These are phyloP conservation scores for Chloroceryle aenea DNA, from an alignment of 2,113 vertebrate species.

Conservation along the genomic window DNA sequence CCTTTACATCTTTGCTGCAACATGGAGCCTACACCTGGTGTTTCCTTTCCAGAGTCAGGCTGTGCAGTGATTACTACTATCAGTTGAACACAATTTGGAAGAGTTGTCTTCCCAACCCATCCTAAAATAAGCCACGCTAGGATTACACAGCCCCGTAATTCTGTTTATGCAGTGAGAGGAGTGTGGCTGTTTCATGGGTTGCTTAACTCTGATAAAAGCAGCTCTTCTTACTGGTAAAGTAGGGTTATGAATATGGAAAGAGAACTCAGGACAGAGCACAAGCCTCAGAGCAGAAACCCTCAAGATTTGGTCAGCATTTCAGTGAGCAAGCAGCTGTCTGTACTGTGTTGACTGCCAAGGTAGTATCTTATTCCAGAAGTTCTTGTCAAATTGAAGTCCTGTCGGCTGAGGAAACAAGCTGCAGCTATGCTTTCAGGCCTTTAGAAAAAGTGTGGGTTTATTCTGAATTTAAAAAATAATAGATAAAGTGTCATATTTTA, in stretches of 20 bases:
- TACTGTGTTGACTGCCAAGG: not conserved
- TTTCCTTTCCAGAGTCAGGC: not conserved
- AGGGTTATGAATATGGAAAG: not conserved
- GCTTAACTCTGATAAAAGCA: not conserved
- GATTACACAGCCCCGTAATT: not conserved
- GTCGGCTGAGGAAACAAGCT: not conserved
- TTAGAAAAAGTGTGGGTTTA: not conserved
- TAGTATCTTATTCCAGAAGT: not conserved
- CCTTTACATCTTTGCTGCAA: not conserved
- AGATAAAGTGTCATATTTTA: not conserved
- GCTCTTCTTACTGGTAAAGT: not conserved
- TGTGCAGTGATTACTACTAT: not conserved
- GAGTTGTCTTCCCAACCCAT: not conserved
- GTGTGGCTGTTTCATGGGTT: not conserved
- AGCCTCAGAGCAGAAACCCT: not conserved
- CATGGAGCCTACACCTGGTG: not conserved
- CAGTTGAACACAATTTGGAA: not conserved
- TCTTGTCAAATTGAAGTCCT: not conserved
- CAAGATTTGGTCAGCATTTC: not conserved
- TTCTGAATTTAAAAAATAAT: not conserved
- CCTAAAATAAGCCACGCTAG: not conserved
- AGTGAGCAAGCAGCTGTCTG: not conserved
- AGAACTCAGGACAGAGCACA: not conserved
- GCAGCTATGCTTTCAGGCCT: not conserved
- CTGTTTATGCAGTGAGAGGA: not conserved